phyloP scores from a whole-genome alignment of 2,797 vertebrate genomes.

The Melanotaenia trifasciata region DNA sequence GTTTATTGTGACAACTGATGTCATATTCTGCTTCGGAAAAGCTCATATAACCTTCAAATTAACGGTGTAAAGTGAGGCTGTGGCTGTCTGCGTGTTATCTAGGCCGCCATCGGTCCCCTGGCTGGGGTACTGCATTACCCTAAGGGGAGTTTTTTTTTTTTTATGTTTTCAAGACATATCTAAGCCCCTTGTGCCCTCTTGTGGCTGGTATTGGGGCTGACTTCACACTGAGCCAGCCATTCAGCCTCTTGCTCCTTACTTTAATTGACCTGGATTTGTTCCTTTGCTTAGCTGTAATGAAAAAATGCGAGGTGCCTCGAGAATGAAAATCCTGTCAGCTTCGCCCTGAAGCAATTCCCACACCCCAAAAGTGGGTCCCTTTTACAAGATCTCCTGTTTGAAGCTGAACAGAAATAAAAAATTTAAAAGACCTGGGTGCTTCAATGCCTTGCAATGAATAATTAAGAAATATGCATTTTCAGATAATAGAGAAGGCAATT shows the following conservation, averaged over 20 bases:
- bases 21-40: constrained; percentile 10
- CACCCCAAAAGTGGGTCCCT: constrained; percentile 80
- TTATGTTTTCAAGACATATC: constrained; percentile 19
- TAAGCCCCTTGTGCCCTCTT: constrained; percentile 61
- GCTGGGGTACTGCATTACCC: constrained; percentile 3
- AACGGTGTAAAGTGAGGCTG: constrained; percentile 25
- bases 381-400: constrained; percentile 81
- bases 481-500: constrained; percentile 77
- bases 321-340: constrained; percentile 81
- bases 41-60: constrained; percentile 40
- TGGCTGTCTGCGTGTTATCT: constrained; percentile 27
- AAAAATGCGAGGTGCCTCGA: constrained; percentile 76
- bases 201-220: constrained; percentile 56
- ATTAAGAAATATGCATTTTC: constrained; percentile 82
- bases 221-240: constrained; percentile 26
- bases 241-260: constrained; percentile 69
- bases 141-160: not conserved
- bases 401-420: constrained; percentile 83
- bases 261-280: constrained; percentile 86
- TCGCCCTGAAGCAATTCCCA: constrained; percentile 82
- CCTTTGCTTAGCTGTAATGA: constrained; percentile 80
- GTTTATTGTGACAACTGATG: constrained; percentile 47
- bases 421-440: constrained; percentile 83
- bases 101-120: constrained; percentile 20
- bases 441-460: constrained; percentile 81